phyloP scores from a whole-genome alignment of 1,140 invertebrate species.

The Lordiphosa clarofinis region DNA sequence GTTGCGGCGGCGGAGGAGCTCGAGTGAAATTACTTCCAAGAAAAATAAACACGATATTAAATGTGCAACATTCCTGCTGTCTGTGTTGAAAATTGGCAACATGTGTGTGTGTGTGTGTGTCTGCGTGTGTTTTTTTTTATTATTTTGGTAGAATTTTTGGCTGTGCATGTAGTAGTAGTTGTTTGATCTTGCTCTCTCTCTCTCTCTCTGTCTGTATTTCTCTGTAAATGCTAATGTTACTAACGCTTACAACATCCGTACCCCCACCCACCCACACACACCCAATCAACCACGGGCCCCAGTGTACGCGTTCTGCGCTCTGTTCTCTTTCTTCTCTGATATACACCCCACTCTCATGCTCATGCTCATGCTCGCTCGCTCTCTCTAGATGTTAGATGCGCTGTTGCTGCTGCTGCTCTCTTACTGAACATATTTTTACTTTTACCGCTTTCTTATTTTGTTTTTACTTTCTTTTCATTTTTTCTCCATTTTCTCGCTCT shows the following conservation, averaged over 20 bases:
- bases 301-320: no score
- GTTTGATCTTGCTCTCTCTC: no score
- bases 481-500: constrained; percentile 16
- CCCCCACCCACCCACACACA: not conserved
- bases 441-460: constrained; percentile 12
- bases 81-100: constrained; percentile 25
- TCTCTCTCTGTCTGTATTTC: no score
- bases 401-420: constrained; percentile 33
- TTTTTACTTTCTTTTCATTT: constrained; percentile 4
- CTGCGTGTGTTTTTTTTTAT: constrained; percentile 11
- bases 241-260: not conserved
- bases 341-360: not conserved
- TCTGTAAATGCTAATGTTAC: no score
- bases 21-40: constrained; percentile 75
- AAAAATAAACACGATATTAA: constrained; percentile 76
- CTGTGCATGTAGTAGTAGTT: not conserved
- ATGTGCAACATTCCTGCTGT: constrained; percentile 70
- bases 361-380: constrained; percentile 22
- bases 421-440: constrained; percentile 7
- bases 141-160: constrained; percentile 2
- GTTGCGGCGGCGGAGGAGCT: constrained; percentile 20
- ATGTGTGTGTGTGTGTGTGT: constrained; percentile 15
- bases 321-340: no score
- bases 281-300: not conserved
- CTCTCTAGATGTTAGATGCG: constrained; percentile 47